Base-by-base conservation (phyloP, 2,888 invertebrate genomes). In the Hirtodrosophila alboralis region DNA sequence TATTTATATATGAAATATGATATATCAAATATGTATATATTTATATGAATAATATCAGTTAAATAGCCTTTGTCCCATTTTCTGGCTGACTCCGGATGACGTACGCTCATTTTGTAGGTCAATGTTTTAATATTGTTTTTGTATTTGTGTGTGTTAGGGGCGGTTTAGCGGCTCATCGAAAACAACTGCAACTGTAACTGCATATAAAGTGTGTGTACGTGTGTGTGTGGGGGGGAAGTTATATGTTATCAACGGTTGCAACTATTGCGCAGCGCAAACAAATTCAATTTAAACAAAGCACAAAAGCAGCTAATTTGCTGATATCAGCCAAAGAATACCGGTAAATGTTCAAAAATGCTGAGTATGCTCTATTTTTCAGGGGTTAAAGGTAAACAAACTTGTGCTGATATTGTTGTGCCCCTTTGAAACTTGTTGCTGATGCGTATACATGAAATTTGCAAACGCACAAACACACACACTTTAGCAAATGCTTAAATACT, bases 241-340 rank as follows among this genome's bases (percentile, higher is more conserved):
- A 7, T 48, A 33, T 41, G 71, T 10, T 51, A 71, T 48, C 54
- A 40, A 43, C 10, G 8, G 9, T 2, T 6, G 6, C 14, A 70
- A 54, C 21, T 52, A 69, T 30, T 69, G 72, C 69, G 69, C 69
- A 71, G 72, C 59, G 28, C 3, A 8, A 7, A 7, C n/a, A n/a
- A n/a, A n/a, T n/a, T n/a, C n/a, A n/a, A n/a, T 40, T 21, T 4
- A 0, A 47, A 49, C 14, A 53, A 70, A 44, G 31, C 7, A 23
- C 16, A 43, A 6, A 27, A 8, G 10, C 31, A 38, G 23, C 16
- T 27, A 27, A 65, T 47, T 36, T 9, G 30, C 41, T 45, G 34
- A 45, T 44, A 64, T 53, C 45, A 56, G 28, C 40, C 14, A 13
- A 27, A 28, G 9, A 30, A 30, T 28, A 13, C 44, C 65, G 65